Base-by-base conservation (phyloP, 1,140 invertebrate genomes). In the Microvelia longipes region DNA sequence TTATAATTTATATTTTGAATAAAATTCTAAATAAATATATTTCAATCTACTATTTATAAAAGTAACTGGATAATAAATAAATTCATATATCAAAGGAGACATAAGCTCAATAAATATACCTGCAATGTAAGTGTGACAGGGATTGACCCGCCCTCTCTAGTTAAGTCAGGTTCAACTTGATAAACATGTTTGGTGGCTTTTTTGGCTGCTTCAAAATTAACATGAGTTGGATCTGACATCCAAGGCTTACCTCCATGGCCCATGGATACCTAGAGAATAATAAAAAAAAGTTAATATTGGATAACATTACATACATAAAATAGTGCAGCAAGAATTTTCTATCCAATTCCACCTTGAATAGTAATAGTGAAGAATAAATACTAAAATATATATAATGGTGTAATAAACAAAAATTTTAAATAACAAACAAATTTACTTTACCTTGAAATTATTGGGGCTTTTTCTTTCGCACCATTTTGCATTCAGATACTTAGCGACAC, bases 91-190 rank as follows among this genome's bases (percentile, higher is more conserved):
- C n/a, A n/a, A n/a, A n/a, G n/a, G n/a, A n/a, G n/a, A n/a, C n/a
- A n/a, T n/a, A n/a, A n/a, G n/a, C n/a, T n/a, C n/a, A n/a, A n/a
- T n/a, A n/a, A n/a, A n/a, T n/a, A n/a, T 73, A 85, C 83, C 75
- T 86, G 82, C 67, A 89, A 82, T 25, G 93, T 96, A 68, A 98
- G 81, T 69, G 96, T 97, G 64, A 98, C 90, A 5, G 94, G 95
- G 78, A 98, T 99, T 14, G 92, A 94, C 2, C 96, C 95, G 62
- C 96, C 96, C 81, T 98, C 96, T 24, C 96, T 85, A 0, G 92
- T 97, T 78, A 96, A 84, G 81, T 98, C 94, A 13, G 96, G 96
- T 35, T 96, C 91, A 27, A 94, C 88, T 68, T 91, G 89, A 79
- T 92, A 98, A 15, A 98, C 94, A 80, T 87, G 85, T 77, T 93